phyloP scores from a whole-genome alignment of 2,888 invertebrate species.

The Hybos culiciformis region DNA sequence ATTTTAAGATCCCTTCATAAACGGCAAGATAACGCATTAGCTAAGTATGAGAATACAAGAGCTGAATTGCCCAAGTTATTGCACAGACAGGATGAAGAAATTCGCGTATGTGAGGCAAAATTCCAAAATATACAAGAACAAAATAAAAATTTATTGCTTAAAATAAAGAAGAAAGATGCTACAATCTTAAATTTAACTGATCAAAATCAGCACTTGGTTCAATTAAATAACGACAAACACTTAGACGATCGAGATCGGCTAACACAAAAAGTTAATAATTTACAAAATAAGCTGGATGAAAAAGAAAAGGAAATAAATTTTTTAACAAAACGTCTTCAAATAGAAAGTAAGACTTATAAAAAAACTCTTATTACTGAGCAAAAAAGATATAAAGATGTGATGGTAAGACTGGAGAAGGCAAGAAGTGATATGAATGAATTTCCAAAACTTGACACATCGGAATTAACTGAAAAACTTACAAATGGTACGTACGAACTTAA shows the following conservation, averaged over 20 bases:
- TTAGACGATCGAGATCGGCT: conserved; percentile 62
- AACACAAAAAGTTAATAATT: conserved; percentile 44
- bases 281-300: conserved; percentile 41
- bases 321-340: conserved; percentile 53
- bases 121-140: conserved; percentile 51
- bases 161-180: conserved; percentile 53
- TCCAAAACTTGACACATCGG: too few species aligned
- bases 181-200: conserved; percentile 50
- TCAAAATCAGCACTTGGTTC: conserved; percentile 55
- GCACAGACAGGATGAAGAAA: conserved; percentile 64
- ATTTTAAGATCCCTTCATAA: conserved; percentile 61
- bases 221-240: conserved; percentile 59
- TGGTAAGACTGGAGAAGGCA: conserved; percentile 47
- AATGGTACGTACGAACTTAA: too few species aligned
- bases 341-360: conserved; percentile 61
- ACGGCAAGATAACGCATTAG: conserved; percentile 62
- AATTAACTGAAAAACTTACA: too few species aligned
- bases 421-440: too few species aligned
- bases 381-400: conserved; percentile 53
- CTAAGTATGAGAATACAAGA: conserved; percentile 60
- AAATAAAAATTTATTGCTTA: conserved; percentile 47
- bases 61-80: conserved; percentile 60
- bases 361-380: conserved; percentile 56
- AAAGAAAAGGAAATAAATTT: conserved; percentile 50
- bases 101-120: conserved; percentile 53